Conservation (phyloP, 2,888 invertebrate genomes). For the Heliothis peltigera region DNA sequence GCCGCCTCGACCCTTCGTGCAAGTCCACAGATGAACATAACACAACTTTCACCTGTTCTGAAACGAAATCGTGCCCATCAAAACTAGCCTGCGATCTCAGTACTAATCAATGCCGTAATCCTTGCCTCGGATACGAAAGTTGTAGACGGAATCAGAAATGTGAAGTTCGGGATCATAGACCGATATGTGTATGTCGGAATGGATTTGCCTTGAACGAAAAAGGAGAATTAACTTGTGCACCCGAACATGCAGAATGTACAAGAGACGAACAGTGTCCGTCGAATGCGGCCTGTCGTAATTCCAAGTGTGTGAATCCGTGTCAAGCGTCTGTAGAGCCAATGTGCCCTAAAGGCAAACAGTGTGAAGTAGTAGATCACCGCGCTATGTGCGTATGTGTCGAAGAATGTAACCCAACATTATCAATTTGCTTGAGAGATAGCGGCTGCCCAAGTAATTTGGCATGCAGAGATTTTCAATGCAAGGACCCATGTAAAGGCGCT, state of each 20-base stretch:
- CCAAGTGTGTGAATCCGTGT: constrained; percentile 96
- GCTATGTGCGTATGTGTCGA: constrained; percentile 96
- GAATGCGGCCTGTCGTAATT: constrained; percentile 95
- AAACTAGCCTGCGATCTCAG: constrained; percentile 93
- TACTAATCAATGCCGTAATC: constrained; percentile 94
- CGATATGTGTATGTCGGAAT: constrained; percentile 96
- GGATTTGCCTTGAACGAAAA: constrained; percentile 96
- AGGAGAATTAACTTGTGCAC: constrained; percentile 96
- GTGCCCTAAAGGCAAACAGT: constrained; percentile 95
- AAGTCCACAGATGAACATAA: constrained; percentile 91
- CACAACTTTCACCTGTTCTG: constrained; percentile 91
- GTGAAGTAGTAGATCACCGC: constrained; percentile 96
- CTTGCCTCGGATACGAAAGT: constrained; percentile 92
- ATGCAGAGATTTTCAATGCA: constrained; percentile 96
- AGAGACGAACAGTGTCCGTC: constrained; percentile 95
- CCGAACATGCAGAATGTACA: constrained; percentile 94
- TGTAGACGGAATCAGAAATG: constrained; percentile 96
- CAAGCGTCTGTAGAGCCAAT: constrained; percentile 91
- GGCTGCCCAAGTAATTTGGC: constrained; percentile 96
- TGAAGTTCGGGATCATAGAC: constrained; percentile 95
- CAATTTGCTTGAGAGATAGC: constrained; percentile 96
- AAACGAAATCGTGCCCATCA: constrained; percentile 93
- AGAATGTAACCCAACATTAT: constrained; percentile 95
- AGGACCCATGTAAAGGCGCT: constrained; percentile 96
- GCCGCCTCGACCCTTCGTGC: constrained; percentile 95